phyloP scores from a whole-genome alignment of 1,140 invertebrate species.

The Eriosoma lanigerum region DNA sequence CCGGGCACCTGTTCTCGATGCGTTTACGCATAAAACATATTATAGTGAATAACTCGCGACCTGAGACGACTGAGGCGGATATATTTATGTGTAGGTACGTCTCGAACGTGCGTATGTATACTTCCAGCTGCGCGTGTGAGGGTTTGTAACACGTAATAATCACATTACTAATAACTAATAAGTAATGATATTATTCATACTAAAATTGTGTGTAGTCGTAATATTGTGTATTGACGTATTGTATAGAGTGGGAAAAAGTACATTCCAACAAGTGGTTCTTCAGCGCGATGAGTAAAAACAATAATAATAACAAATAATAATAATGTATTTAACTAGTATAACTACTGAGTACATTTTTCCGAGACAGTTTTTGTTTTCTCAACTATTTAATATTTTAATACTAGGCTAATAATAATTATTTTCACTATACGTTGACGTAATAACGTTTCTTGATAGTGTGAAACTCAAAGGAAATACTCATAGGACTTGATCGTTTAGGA shows the following conservation, averaged over 20 bases:
- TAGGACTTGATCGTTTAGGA: no score
- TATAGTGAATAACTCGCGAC: not conserved
- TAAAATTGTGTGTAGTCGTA: not conserved
- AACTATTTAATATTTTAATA: not conserved
- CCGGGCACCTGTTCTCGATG: slow-evolving; percentile 39
- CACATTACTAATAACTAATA: not conserved
- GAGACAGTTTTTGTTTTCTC: slow-evolving; percentile 11
- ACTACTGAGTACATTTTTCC: no score
- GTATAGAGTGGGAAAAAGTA: not conserved
- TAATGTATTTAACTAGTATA: no score
- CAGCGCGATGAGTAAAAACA: slow-evolving; percentile 36
- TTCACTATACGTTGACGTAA: no score
- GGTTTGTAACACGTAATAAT: not conserved
- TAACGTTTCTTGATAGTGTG: no score
- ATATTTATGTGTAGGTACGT: not conserved
- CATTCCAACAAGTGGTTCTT: slow-evolving; percentile 40
- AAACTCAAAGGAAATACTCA: no score
- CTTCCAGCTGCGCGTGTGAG: not conserved
- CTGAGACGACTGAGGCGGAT: not conserved
- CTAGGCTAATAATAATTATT: not conserved
- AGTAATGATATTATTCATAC: slow-evolving; percentile 7
- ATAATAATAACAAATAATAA: not conserved
- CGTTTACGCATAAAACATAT: slow-evolving; percentile 19
- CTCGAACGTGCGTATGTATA: no score
- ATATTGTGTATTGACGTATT: not conserved